Conservation (phyloP, 2,797 vertebrate species). For the Eleutherodactylus coqui region DNA sequence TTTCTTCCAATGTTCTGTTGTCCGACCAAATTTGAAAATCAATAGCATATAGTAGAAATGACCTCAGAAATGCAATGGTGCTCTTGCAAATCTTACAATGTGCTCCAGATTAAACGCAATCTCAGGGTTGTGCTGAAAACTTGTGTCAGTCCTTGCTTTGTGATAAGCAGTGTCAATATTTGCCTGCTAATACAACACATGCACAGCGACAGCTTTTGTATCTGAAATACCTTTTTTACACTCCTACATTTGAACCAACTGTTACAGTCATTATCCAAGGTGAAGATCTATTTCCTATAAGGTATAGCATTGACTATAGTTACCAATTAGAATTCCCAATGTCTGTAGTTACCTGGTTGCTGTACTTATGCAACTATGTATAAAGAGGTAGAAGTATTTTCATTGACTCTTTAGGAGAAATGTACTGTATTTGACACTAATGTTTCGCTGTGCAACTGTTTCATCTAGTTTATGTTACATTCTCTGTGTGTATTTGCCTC, state of each 20-base stretch:
- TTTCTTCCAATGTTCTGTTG: conserved; percentile 13
- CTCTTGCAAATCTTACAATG: conserved; percentile 43
- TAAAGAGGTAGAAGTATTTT: no score
- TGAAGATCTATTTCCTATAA: neutral
- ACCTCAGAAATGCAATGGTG: conserved; percentile 47
- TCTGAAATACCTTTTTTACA: conserved; percentile 7
- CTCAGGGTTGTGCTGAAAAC: conserved; percentile 57
- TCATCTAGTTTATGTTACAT: no score
- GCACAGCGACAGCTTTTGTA: conserved; percentile 48
- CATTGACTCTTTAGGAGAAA: no score
- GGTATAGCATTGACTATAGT: neutral
- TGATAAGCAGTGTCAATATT: conserved; percentile 62
- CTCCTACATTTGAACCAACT: neutral
- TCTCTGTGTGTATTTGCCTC: no score
- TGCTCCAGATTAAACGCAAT: conserved; percentile 61
- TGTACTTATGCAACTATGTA: neutral
- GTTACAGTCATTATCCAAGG: neutral
- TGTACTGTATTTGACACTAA: no score
- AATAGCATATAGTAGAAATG: conserved; percentile 32
- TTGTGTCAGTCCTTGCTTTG: conserved; percentile 56
- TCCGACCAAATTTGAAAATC: conserved; percentile 48
- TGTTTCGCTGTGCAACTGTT: no score
- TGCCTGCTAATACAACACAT: conserved; percentile 54
- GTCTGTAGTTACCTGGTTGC: neutral
- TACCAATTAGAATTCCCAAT: neutral